These are phyloP conservation scores for Drosophila melanica DNA, from an alignment of 1,140 invertebrate species.

Conservation along the genomic window DNA sequence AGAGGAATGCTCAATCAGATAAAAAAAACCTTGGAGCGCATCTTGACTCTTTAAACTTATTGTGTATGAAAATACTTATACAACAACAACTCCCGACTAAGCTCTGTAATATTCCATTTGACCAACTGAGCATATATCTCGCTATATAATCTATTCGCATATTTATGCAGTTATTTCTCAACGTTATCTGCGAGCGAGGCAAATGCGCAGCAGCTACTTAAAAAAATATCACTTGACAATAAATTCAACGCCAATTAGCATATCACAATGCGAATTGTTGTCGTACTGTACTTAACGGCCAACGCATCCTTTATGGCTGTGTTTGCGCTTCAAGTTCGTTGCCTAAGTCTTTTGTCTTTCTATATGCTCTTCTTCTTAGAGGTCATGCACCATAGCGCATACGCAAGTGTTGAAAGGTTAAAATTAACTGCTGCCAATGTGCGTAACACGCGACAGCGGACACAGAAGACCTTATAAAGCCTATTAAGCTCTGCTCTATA, in stretches of 20 bases:
- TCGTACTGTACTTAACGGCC: background rate
- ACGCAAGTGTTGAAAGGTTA: conserved; percentile 9
- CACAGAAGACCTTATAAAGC: conserved; percentile 7
- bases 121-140: background rate
- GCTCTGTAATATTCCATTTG: conserved; percentile 30
- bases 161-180: conserved; percentile 2
- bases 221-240: conserved; percentile 28
- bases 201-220: conserved; percentile 15
- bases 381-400: background rate
- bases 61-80: conserved; percentile 1
- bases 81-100: background rate
- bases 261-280: conserved; percentile 40
- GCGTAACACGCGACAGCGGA: background rate
- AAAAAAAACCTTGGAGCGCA: conserved; percentile 67
- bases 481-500: conserved; percentile 18
- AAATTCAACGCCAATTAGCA: conserved; percentile 32
- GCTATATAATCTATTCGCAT: background rate
- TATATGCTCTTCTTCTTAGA: background rate
- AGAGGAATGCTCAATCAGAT: conserved; percentile 16
- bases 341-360: conserved; percentile 64
- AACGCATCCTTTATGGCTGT: conserved; percentile 1
- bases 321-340: conserved; percentile 60
- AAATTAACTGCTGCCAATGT: background rate
- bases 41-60: conserved; percentile 61
- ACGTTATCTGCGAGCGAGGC: background rate